Evolutionary conservation across 2,888 invertebrate species (phyloP), one percentile per base, ranked within the genome.

Genomic region (Drosophila acutilabella): DNA sequence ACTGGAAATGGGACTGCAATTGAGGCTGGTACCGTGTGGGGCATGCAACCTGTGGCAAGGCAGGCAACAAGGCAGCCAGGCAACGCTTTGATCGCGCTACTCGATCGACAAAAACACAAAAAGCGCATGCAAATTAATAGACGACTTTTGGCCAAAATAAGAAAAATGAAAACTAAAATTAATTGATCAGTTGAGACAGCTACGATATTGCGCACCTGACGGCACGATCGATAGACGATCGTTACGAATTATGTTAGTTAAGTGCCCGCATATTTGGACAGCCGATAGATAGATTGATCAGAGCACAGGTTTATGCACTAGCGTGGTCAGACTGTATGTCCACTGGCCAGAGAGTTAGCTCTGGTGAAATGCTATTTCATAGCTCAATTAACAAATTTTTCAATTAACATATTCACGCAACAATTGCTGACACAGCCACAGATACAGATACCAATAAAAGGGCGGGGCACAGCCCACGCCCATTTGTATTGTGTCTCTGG

Each of bases 341-440:
- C 11, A 36, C 36, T 33, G 38, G 6, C 36, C 2, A 44, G n/a
- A 20, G 23, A 30, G 36, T 45, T 30, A 36, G 36, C 36, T 23
- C 53, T 47, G 56, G 56, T 81, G 88, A 88, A 82, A 88, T 85
- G 79, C 53, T 72, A 65, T 78, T 70, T 74, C 76, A 73, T 78
- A 67, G 76, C 75, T 74, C 80, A 76, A 76, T 74, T 80, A 80
- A 85, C 86, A 83, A 81, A 77, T 69, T 81, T 84, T 81, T 88
- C 85, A 81, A 89, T 86, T 86, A 89, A 86, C 85, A 86, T 86
- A 87, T 89, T 86, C 88, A 87, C 72, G 89, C 89, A 81, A 88
- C 89, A 86, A 86, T 89, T 87, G 72, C 30, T 51, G 13, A 26
- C 33, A 20, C 51, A 40, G 30, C 7, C 30, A 30, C 8, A 30